Evolutionary conservation across 2,113 vertebrate species (phyloP).

Genomic region (Eolophus roseicapilla): DNA sequence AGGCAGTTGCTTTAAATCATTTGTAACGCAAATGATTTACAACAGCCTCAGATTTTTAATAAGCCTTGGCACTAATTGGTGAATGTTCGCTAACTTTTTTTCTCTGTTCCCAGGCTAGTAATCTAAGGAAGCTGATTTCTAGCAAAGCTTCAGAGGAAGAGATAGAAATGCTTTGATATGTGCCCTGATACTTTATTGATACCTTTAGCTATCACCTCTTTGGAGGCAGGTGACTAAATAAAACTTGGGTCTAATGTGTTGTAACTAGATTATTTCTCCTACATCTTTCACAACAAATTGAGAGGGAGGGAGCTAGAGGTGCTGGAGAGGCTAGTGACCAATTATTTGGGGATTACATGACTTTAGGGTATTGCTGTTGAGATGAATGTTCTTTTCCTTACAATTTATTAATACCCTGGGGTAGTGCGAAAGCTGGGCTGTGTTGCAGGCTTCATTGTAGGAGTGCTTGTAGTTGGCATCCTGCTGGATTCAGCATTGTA

Average conservation of each 20-base stretch:
- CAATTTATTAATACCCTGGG: not conserved
- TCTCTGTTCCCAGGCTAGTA: slow-evolving; percentile 1
- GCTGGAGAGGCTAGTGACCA: not conserved
- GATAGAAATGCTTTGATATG: not conserved
- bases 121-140: slow-evolving; percentile 1
- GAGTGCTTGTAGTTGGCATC: not conserved
- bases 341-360: not conserved
- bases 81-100: not conserved
- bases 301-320: not conserved
- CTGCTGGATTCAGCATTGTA: not conserved
- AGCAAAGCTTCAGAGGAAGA: not conserved
- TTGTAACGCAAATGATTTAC: slow-evolving; percentile 37
- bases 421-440: not conserved
- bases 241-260: not conserved
- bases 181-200: not conserved
- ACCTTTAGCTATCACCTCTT: not conserved
- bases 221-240: not conserved
- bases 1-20: slow-evolving; percentile 51
- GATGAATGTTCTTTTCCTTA: not conserved
- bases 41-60: slow-evolving; percentile 38
- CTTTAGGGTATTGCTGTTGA: not conserved
- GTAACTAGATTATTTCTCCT: not conserved
- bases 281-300: not conserved
- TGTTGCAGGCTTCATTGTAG: not conserved
- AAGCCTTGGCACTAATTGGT: slow-evolving; percentile 19